Evolutionary conservation across 2,797 vertebrate genomes (phyloP).

Genomic region (Myotis pilosus): DNA sequence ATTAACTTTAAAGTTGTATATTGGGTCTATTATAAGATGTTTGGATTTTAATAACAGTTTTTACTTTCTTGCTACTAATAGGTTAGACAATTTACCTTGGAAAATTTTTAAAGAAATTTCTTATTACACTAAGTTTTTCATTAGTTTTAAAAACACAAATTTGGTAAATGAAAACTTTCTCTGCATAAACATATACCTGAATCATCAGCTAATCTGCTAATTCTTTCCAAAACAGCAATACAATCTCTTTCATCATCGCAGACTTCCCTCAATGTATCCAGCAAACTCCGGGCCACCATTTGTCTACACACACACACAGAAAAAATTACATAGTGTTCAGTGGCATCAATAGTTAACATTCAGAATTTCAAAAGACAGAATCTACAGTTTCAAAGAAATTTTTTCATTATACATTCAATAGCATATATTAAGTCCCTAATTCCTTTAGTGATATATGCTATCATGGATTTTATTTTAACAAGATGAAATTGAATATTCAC

Average conservation of each 20-base stretch:
- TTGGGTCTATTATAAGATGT: not conserved
- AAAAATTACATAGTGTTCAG: conserved; percentile 67
- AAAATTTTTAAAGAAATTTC: conserved; percentile 40
- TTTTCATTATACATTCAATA: not conserved
- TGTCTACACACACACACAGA: conserved; percentile 85
- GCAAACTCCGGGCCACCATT: conserved; percentile 94
- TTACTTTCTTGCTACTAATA: not conserved
- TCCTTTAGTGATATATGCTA: conserved; percentile 12
- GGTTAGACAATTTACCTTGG: not conserved
- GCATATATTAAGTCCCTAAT: not conserved
- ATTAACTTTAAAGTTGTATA: not conserved
- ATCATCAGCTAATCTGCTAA: conserved; percentile 91
- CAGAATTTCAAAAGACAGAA: not conserved
- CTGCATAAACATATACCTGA: conserved; percentile 82
- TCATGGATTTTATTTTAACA: conserved; percentile 36
- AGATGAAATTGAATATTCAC: not conserved
- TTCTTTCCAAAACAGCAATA: conserved; percentile 91
- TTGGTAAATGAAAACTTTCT: conserved; percentile 31
- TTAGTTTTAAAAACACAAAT: conserved; percentile 38
- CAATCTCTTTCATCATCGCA: conserved; percentile 92
- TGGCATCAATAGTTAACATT: not conserved
- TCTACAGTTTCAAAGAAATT: not conserved
- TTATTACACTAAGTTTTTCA: not conserved
- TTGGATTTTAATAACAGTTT: not conserved
- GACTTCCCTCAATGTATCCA: conserved; percentile 93